Percentiles rank a stretch among this genome's conserved stretches.
Conservation (phyloP, 2,888 invertebrate genomes). For the Pandemis corylana region DNA sequence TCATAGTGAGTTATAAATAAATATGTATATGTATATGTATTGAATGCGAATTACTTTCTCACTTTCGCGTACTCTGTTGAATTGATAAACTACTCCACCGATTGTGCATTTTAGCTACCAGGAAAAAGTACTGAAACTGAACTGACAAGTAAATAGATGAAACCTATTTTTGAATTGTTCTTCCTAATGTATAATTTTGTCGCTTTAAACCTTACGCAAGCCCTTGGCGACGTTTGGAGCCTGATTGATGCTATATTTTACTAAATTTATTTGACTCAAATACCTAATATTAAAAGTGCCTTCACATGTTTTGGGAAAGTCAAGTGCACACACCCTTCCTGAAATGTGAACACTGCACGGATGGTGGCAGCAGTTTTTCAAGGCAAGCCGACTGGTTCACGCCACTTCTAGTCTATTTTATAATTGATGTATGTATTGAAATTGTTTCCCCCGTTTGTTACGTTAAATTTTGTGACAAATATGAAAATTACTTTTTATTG, state of each 20-base stretch:
- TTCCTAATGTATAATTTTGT: conserved; percentile 11
- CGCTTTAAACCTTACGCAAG: conserved; percentile 1
- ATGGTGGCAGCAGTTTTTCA: conserved; percentile 58
- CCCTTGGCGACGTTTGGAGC: conserved; percentile 3
- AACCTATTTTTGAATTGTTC: conserved; percentile 3
- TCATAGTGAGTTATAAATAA: conserved; percentile 44
- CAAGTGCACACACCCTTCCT: conserved; percentile 55
- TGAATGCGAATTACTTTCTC: conserved; percentile 19
- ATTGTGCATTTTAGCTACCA: conserved; percentile 35
- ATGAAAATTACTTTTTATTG: conserved; percentile 82
- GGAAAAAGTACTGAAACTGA: conserved; percentile 24
- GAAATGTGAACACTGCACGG: conserved; percentile 43
- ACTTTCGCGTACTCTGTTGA: conserved; percentile 10
- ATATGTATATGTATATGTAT: conserved; percentile 32
- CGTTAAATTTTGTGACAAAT: conserved; percentile 76
- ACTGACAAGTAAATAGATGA: conserved; percentile 5
- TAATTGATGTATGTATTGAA: conserved; percentile 59
- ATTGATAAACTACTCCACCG: conserved; percentile 52
- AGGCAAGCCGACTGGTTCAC: conserved; percentile 56
- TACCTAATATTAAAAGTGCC: conserved; percentile 73
- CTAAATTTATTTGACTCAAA: conserved; percentile 45
- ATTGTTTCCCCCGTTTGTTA: conserved; percentile 68
- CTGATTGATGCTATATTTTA: background rate
- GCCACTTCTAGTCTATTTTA: conserved; percentile 62
- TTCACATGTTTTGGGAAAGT: conserved; percentile 66